Evolutionary conservation across 2,888 invertebrate genomes (phyloP).

Genomic region (Drosophila multiciliata): DNA sequence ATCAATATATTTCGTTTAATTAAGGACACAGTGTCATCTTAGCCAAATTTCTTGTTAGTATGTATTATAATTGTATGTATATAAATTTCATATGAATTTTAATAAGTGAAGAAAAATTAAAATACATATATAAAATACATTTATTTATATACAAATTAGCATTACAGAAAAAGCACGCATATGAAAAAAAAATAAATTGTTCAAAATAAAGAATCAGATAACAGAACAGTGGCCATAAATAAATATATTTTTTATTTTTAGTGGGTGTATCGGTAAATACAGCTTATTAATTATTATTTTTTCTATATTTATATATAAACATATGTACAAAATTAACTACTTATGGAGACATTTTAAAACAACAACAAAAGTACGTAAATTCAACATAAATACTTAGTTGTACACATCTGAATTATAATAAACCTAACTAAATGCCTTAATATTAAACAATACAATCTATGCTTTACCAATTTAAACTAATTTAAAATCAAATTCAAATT

Average conservation of each 20-base stretch:
- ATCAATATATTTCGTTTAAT: neutral
- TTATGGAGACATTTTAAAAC: slow-evolving; percentile 12
- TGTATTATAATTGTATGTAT: neutral
- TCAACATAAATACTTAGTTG: slow-evolving; percentile 42
- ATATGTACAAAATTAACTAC: slow-evolving; percentile 35
- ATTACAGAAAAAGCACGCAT: neutral
- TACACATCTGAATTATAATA: slow-evolving; percentile 3
- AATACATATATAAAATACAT: slow-evolving; percentile 2
- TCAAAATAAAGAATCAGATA: slow-evolving; percentile 8
- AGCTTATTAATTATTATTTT: slow-evolving; percentile 19
- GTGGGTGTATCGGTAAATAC: neutral
- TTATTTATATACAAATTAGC: neutral
- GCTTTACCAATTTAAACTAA: slow-evolving; percentile 7
- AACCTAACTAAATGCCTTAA: slow-evolving; percentile 14
- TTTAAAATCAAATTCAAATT: slow-evolving; percentile 15
- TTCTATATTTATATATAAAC: slow-evolving; percentile 28
- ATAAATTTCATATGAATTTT: neutral
- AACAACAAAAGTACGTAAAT: slow-evolving; percentile 25
- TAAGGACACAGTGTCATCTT: neutral
- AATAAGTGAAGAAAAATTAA: neutral
- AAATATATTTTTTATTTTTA: slow-evolving; percentile 42
- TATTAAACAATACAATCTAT: neutral
- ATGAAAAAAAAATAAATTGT: slow-evolving; percentile 36
- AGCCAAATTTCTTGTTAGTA: neutral
- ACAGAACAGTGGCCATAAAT: neutral